Base-by-base conservation (phyloP, 2,797 vertebrate species). In the Tangara arthus region DNA sequence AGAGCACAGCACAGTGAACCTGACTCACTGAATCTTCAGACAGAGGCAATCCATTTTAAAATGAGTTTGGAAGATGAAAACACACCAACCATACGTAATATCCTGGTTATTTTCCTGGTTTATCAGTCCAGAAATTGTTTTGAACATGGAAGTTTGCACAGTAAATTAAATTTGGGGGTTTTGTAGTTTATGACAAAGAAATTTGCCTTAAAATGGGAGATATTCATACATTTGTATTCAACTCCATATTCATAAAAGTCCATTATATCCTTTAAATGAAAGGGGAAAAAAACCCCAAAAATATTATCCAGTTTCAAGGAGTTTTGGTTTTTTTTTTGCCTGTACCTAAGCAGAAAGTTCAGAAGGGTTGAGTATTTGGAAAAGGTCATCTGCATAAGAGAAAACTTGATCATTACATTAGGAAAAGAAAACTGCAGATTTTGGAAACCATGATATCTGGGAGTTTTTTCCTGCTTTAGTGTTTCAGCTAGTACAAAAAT, bases 391-490 rank as follows among this genome's bases (percentile, higher is more conserved):
- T 90, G 23, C 19, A 13, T 82, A 82, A 91, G 32, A 96, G 82
- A 95, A 95, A 94, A 88, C 23, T 50, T 70, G 47, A 93, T n/a
- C 37, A 34, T 70, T 34, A 61, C 20, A 53, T 49, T 65, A 89
- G 81, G 64, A 93, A 91, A 95, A 93, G 50, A 91, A 57, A 92
- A 88, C 44, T 42, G 28, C 65, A 85, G 50, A 65, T 86, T 89
- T 78, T 92, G 89, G 94, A 94, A 96, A 93, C 72, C 87, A 70
- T 83, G 72, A 66, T 89, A 72, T 42, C 63, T 81, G 60, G 10
- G 0, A 11, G 72, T 84, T 78, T 93, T 94, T 94, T 23, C 72
- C 65, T 65, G 27, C 53, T 83, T 91, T 68, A 71, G 34, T 70
- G 10, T 35, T 92, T 89, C 23, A 86, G 63, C 47, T 81, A 84